Evolutionary conservation across 1,140 invertebrate genomes (phyloP), one percentile per base, ranked within the genome.

Genomic region (Riptortus pedestris): DNA sequence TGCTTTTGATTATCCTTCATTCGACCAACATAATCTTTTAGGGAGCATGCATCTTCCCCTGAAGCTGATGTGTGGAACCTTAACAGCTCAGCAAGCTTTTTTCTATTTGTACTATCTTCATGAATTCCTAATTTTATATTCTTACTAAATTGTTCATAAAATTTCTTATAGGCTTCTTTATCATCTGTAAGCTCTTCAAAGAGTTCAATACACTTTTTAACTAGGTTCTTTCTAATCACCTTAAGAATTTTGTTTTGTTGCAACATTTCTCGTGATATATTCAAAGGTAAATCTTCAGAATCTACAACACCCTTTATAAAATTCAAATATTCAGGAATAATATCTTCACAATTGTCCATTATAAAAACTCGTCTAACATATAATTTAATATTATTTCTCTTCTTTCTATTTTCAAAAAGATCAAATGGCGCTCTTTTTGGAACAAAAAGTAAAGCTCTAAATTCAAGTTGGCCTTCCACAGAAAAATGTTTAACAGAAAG

Each of bases 201-300:
- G 2, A 98, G 78, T 75, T 99, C 95, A 67, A 98, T 73, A 72
- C 92, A 96, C 78, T 99, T 99, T 83, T 98, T 98, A n/a, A 98
- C 94, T 55, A 99, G 81, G 73, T 98, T 98, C 79, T 99, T 98
- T 38, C 95, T 85, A 72, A 99, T 99, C 0, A 89, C 95, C 77
- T 99, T 98, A 2, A 99, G 78, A 70, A 99, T 96, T 75, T 98
- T 98, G 76, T 96, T 97, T 72, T 99, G 95, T 76, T 98, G 96
- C 11, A 99, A 79, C 90, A 94, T 98, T 78, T 99, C 96, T 82
- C 96, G 86, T 58, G 94, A 98, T 72, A 99, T 98, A 79, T 99
- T 99, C 2, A 98, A 77, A 1, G 96, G 96, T 60, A 99, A 77
- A 82, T 98, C 96, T 77, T 98, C 95, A 64, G 90, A 93, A 77